Evolutionary conservation across 2,113 vertebrate species (phyloP), one percentile per base, ranked within the genome.

Genomic region (Eira barbara): DNA sequence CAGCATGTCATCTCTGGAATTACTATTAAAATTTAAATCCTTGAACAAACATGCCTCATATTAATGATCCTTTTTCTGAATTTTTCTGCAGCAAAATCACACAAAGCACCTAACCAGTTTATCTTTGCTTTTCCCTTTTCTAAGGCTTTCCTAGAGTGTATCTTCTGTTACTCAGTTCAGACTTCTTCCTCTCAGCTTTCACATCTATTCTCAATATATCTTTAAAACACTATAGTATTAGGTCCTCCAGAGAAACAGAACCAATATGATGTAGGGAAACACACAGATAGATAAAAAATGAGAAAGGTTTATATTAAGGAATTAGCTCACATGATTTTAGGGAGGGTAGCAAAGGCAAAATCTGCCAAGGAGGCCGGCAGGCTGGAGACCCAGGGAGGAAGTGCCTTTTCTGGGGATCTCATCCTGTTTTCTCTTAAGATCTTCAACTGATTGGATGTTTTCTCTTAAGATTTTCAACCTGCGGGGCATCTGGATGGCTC

Each of bases 1-100:
- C 15, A 73, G 34, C 86, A 39, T 93, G 14, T 25, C 34, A 21
- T 86, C n/a, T 59, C 59, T 91, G 52, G 88, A 81, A 34, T 76
- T 82, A 25, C 55, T 81, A 67, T 65, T 96, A 36, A 94, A 93
- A 78, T 84, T 76, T 84, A 87, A 94, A 49, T 88, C 42, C 42
- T 91, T 94, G 42, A 76, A 73, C 34, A 89, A 95, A 65, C 47
- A 10, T 71, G 7, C 49, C 42, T 76, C 36, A 73, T 86, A 42
- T 81, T 59, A 65, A 65, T 69, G 55, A 71, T 42, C 10, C 36
- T 73, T 47, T 61, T 42, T 84, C 34, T 20, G 21, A 45, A 59
- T 93, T 87, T 82, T 45, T 91, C 61, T 91, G 21, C 61, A 31
- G 18, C 76, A 63, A 17, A 67, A 12, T 81, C 80, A 76, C 7